phyloP scores from a whole-genome alignment of 1,140 invertebrate genomes.

The Drosophila carrolli region DNA sequence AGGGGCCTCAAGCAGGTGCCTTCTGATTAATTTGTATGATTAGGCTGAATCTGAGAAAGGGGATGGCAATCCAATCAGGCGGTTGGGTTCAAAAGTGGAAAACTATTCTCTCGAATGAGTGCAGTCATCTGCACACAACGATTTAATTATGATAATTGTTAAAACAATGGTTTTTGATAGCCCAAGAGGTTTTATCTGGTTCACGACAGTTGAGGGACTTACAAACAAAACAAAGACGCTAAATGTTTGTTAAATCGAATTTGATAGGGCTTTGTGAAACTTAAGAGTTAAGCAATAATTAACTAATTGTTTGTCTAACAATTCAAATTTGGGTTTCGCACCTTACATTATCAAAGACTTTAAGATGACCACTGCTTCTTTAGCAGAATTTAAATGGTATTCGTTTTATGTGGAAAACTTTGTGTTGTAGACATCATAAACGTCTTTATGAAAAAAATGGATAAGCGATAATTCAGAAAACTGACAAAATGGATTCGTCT shows the following conservation, averaged over 20 bases:
- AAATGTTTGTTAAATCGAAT: constrained; percentile 36
- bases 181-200: not conserved
- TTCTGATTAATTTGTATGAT: constrained; percentile 22
- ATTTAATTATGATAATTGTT: constrained; percentile 57
- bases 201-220: constrained; percentile 1
- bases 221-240: constrained; percentile 8
- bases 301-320: constrained; percentile 5
- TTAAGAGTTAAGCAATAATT: not conserved
- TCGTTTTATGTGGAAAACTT: not conserved
- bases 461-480: constrained; percentile 25
- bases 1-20: constrained; percentile 25
- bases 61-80: not conserved
- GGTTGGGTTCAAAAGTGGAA: constrained; percentile 5
- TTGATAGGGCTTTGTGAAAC: not conserved
- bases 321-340: too few relatives aligned
- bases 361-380: not conserved
- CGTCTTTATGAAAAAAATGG: constrained; percentile 17
- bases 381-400: not conserved
- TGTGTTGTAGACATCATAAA: constrained; percentile 42
- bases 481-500: constrained; percentile 46
- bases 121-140: constrained; percentile 43
- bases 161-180: constrained; percentile 43
- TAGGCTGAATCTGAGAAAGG: not conserved
- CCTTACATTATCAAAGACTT: too few relatives aligned
- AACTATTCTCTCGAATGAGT: constrained; percentile 3